These are phyloP conservation scores for Dromas ardeola DNA, from an alignment of 2,113 vertebrate genomes.

Conservation along the genomic window DNA sequence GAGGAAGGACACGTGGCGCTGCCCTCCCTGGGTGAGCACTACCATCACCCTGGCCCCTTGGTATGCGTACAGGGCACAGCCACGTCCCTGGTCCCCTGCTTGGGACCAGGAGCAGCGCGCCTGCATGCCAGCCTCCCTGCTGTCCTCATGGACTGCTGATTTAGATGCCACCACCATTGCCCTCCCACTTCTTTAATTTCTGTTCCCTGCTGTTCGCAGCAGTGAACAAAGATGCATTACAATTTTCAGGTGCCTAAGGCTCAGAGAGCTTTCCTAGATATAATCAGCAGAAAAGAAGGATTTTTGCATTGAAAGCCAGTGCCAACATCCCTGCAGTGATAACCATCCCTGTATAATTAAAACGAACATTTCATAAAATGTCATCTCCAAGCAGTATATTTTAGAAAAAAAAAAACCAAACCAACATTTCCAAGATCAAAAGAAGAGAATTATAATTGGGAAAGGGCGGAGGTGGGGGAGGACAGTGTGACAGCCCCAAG, in stretches of 20 bases:
- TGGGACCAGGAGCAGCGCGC: background rate
- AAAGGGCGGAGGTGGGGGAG: background rate
- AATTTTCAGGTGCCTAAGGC: constrained; percentile 53
- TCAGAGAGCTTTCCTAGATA: constrained; percentile 46
- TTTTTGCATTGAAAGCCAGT: constrained; percentile 39
- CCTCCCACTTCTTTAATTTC: constrained; percentile 24
- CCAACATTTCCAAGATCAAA: constrained; percentile 22
- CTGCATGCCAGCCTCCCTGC: background rate
- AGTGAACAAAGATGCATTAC: constrained; percentile 49
- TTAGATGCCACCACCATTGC: background rate
- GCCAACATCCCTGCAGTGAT: constrained; percentile 50
- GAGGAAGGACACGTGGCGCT: background rate
- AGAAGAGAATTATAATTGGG: constrained; percentile 30
- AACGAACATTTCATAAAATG: constrained; percentile 55
- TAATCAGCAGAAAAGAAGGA: constrained; percentile 62
- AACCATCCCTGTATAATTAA: constrained; percentile 61
- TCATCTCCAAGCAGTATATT: constrained; percentile 41
- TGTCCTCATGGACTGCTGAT: background rate
- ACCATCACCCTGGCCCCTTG: background rate
- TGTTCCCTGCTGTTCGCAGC: constrained; percentile 9
- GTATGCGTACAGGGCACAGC: background rate
- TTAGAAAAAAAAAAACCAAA: constrained; percentile 4
- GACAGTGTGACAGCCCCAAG: background rate
- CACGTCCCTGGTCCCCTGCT: rapidly evolving
- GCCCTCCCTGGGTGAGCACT: background rate